Conservation (phyloP, 2,797 vertebrate species). For the Sylvia borin region DNA sequence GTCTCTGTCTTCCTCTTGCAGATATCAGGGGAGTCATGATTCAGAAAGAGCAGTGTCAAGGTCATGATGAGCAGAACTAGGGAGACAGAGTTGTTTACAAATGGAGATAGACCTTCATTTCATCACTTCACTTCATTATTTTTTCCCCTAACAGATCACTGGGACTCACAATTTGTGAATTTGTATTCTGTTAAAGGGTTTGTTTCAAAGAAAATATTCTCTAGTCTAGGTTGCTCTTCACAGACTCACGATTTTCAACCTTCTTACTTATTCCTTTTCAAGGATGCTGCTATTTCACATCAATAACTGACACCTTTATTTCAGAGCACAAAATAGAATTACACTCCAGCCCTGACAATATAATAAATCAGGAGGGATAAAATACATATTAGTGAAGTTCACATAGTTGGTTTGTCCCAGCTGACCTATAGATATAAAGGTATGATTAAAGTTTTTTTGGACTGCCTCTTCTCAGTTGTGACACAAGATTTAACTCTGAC, state of each 20-base stretch:
- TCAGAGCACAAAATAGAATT: constrained; percentile 71
- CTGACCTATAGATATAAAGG: constrained; percentile 76
- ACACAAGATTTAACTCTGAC: constrained; percentile 72
- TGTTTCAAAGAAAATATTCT: constrained; percentile 38
- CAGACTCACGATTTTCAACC: constrained; percentile 44
- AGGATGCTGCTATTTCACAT: constrained; percentile 62
- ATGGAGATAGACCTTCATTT: background rate
- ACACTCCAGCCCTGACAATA: constrained; percentile 54
- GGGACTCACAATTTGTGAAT: constrained; percentile 34
- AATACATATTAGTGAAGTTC: constrained; percentile 62
- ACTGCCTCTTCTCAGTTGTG: constrained; percentile 73
- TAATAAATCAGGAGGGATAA: constrained; percentile 66
- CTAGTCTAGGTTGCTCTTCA: constrained; percentile 51
- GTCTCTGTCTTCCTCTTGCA: background rate
- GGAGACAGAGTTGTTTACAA: background rate
- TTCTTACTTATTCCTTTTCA: constrained; percentile 56
- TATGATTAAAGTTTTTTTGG: constrained; percentile 77
- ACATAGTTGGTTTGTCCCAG: constrained; percentile 63
- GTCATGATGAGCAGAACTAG: background rate
- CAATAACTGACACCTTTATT: constrained; percentile 71
- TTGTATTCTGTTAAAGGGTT: constrained; percentile 37
- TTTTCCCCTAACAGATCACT: constrained; percentile 14
- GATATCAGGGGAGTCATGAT: background rate
- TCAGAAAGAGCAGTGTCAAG: background rate
- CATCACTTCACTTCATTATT: background rate